Evolutionary conservation across 2,888 invertebrate genomes (phyloP).

Genomic region (Calameuta idolon): DNA sequence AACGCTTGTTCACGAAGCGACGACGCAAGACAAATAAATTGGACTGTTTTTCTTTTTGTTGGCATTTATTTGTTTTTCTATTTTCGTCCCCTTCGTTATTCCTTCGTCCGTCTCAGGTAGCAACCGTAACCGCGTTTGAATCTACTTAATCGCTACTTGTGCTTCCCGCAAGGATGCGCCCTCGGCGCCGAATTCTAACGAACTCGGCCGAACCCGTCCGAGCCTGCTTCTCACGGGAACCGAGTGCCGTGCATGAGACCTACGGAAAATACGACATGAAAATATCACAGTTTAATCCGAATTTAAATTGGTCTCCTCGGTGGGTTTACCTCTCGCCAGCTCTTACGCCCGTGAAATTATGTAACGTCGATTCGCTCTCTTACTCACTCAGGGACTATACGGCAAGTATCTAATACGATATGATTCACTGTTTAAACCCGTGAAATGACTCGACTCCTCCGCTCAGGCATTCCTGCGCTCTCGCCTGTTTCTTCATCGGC

Average conservation of each 20-base stretch:
- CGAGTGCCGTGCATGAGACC: not conserved
- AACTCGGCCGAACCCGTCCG: not conserved
- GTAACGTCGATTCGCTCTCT: conserved; percentile 4
- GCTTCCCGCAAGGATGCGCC: not conserved
- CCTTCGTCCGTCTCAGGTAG: not conserved
- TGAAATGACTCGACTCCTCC: conserved; percentile 22
- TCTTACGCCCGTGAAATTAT: conserved; percentile 1
- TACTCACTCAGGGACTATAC: not conserved
- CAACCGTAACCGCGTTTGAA: not conserved
- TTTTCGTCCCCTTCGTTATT: not conserved
- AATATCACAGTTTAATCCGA: conserved; percentile 23
- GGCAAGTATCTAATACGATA: conserved; percentile 16
- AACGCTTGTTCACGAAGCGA: not conserved
- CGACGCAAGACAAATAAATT: not conserved
- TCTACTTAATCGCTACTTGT: not conserved
- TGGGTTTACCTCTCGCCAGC: conserved; percentile 14
- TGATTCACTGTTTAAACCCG: conserved; percentile 47
- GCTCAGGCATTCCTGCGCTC: not conserved
- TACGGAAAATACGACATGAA: conserved; percentile 11
- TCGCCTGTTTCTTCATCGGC: not conserved
- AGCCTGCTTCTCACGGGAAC: not conserved
- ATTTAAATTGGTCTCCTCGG: conserved; percentile 25
- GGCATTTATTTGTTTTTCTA: not conserved
- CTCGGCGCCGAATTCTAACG: not conserved
- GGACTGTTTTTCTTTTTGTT: not conserved